A percentile compares a stretch with the other conserved stretches of the same genome.
These are phyloP conservation scores for Elaeidobius kamerunicus DNA, from an alignment of 2,888 invertebrate species.

Conservation along the genomic window DNA sequence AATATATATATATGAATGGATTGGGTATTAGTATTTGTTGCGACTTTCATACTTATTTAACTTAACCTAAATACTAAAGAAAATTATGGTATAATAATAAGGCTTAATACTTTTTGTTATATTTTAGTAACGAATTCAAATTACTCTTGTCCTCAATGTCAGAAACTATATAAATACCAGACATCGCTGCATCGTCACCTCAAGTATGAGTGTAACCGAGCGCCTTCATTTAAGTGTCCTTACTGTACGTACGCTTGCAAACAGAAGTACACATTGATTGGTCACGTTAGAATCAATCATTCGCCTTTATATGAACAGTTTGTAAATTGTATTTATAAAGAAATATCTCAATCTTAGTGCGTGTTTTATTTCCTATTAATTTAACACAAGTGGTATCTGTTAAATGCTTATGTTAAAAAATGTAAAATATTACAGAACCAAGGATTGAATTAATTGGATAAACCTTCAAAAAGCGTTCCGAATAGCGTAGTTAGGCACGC, in stretches of 20 bases:
- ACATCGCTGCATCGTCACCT: conserved; percentile 14
- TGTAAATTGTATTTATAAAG: conserved; percentile 4
- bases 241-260: conserved; percentile 35
- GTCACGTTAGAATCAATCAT: conserved; percentile 15
- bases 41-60: not conserved
- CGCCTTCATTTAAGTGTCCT: conserved; percentile 41
- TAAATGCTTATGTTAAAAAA: too few relatives aligned
- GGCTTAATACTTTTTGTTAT: not conserved
- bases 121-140: not conserved
- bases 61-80: not conserved
- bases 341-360: too few relatives aligned
- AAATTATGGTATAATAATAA: too few relatives aligned
- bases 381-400: too few relatives aligned
- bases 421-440: too few relatives aligned
- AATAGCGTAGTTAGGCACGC: too few relatives aligned
- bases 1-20: too few relatives aligned
- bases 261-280: conserved; percentile 19
- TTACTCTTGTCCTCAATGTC: conserved; percentile 14
- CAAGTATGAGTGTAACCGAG: conserved; percentile 41
- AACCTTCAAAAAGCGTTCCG: too few relatives aligned
- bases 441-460: too few relatives aligned
- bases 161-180: conserved; percentile 19
- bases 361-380: too few relatives aligned
- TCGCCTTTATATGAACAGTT: not conserved
- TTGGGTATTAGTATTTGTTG: not conserved